Evolutionary conservation across 2,888 invertebrate species (phyloP), one percentile per base, ranked within the genome.

Genomic region (Pachliopta kotzebuea): DNA sequence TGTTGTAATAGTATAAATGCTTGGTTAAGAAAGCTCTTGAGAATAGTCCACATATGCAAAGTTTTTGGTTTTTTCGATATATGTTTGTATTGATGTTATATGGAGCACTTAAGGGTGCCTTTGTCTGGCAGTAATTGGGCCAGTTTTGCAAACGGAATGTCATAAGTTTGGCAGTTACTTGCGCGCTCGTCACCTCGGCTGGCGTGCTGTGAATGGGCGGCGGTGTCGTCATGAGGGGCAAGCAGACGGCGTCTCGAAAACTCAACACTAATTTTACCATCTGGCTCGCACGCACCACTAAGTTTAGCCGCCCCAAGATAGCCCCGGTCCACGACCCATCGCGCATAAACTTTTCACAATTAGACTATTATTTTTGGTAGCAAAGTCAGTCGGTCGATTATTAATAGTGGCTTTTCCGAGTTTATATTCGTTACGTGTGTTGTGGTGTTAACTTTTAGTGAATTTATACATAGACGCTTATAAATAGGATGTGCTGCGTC

Each of bases 351-450:
- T 91, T 91, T 90, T 92, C 92, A 90, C 90, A 92, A 92, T 92
- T 92, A 92, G 92, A 92, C 92, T 91, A 92, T 92, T 92, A 92
- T 92, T 92, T 92, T 92, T 90, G 92, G 92, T 92, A 91, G 91
- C 91, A 88, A 91, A 90, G 92, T 91, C 92, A 90, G 92, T 91
- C 92, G 91, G 91, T 89, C 92, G 92, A 91, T 90, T 92, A 92
- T 92, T 92, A 92, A 92, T 92, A 92, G 92, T 90, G 90, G 90
- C 90, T 92, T 91, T 91, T 90, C 88, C 90, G 90, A 92, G 92
- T 90, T 90, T 92, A 90, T 91, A 91, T 91, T 90, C 90, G 91
- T 91, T 90, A 91, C 92, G 90, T 90, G 89, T 90, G 91, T 90
- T 90, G 90, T 88, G 90, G 90, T 90, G 91, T 91, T 91, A 91